Conservation (phyloP, 2,113 vertebrate genomes). For the Actenoides lindsayi region DNA sequence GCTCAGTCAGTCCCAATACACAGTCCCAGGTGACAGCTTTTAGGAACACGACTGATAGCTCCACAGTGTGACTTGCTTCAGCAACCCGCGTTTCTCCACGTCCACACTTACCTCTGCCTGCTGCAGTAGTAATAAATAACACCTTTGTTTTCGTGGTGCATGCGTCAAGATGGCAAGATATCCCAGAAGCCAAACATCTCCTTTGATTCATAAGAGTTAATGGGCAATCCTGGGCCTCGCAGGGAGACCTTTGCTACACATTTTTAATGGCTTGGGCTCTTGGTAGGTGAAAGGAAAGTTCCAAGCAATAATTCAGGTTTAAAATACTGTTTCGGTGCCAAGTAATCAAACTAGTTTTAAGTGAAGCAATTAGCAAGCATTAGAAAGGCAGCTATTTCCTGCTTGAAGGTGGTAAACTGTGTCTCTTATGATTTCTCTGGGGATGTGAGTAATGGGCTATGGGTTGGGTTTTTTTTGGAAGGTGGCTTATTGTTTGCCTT, state of each 20-base stretch:
- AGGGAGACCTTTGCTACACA: conserved; percentile 42
- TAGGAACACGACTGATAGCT: neutral
- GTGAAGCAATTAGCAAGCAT: conserved; percentile 66
- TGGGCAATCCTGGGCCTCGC: neutral
- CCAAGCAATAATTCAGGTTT: conserved; percentile 47
- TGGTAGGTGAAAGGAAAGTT: conserved; percentile 64
- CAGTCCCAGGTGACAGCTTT: neutral
- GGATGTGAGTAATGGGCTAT: conserved; percentile 30
- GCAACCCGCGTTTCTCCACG: rapidly evolving
- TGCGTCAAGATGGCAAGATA: rapidly evolving
- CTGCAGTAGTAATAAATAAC: neutral
- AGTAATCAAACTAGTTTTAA: conserved; percentile 61
- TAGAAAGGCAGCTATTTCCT: conserved; percentile 67
- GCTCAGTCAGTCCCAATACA: too few relatives aligned
- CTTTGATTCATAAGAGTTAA: neutral
- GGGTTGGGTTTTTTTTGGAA: neutral
- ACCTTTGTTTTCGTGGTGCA: rapidly evolving
- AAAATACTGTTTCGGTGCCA: conserved; percentile 43
- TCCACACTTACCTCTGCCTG: neutral
- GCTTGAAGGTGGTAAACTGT: conserved; percentile 46
- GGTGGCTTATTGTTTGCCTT: neutral
- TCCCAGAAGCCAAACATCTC: neutral
- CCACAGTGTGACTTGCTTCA: neutral
- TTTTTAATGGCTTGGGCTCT: conserved; percentile 54
- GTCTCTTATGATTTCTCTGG: conserved; percentile 56